phyloP scores from a whole-genome alignment of 2,888 invertebrate genomes.

The Stegana nigrithorax region DNA sequence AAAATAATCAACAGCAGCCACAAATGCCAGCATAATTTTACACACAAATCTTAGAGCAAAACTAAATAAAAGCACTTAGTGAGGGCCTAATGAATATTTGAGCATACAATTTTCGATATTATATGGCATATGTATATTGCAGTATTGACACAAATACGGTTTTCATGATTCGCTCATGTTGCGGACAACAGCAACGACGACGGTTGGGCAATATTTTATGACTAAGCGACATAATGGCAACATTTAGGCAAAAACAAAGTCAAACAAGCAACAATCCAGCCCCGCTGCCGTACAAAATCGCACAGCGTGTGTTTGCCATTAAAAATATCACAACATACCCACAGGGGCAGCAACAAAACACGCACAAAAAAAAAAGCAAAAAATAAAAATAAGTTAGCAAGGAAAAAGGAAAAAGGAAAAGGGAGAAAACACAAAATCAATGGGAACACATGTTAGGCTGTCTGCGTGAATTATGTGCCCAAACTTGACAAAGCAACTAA shows the following conservation, averaged over 20 bases:
- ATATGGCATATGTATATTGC: too few species aligned
- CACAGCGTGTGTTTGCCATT: constrained; percentile 13
- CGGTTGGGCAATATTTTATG: too few species aligned
- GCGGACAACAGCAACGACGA: too few species aligned
- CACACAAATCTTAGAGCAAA: background rate
- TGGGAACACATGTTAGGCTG: constrained; percentile 6
- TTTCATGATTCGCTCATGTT: too few species aligned
- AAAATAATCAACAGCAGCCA: too few species aligned
- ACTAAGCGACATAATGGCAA: constrained; percentile 5
- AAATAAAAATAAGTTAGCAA: background rate
- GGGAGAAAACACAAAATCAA: background rate
- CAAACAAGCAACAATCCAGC: background rate
- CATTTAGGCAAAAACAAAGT: background rate
- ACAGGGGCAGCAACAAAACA: background rate
- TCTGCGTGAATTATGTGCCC: constrained; percentile 4
- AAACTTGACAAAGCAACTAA: constrained; percentile 1
- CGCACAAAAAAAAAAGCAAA: background rate
- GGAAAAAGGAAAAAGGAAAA: background rate
- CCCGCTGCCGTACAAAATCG: background rate
- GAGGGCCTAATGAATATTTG: constrained; percentile 10
- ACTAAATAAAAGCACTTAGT: background rate
- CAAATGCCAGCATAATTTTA: background rate
- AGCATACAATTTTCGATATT: constrained; percentile 3
- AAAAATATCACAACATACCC: constrained; percentile 2
- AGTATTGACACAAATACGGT: too few species aligned